Evolutionary conservation across 2,797 vertebrate species (phyloP).

Genomic region (Spea hammondii): DNA sequence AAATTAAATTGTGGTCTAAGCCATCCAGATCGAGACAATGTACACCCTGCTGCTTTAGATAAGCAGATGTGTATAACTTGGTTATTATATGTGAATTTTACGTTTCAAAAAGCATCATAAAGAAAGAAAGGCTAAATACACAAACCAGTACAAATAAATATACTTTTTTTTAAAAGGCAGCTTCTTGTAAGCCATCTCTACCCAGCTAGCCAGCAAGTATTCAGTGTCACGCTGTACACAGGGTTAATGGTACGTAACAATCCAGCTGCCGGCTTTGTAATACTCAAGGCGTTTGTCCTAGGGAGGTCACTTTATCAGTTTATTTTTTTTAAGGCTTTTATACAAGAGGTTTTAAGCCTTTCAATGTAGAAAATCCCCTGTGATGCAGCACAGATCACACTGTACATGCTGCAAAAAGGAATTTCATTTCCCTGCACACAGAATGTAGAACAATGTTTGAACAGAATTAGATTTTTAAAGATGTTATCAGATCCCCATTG

Average conservation of each 20-base stretch:
- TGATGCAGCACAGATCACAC: constrained; percentile 40
- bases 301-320: constrained; percentile 53
- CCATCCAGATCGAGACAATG: no score
- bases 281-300: constrained; percentile 49
- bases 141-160: no score
- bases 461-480: constrained; percentile 40
- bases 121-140: no score
- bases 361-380: constrained; percentile 48
- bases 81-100: no score
- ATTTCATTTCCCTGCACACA: constrained; percentile 35
- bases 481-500: constrained; percentile 26
- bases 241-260: constrained; percentile 50
- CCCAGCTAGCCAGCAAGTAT: no score
- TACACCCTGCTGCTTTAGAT: no score
- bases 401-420: constrained; percentile 42
- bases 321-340: constrained; percentile 45
- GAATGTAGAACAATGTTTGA: constrained; percentile 38
- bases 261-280: constrained; percentile 49
- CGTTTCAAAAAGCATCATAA: no score
- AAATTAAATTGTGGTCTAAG: no score
- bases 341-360: constrained; percentile 46
- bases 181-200: no score
- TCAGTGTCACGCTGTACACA: background rate
- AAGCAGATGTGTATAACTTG: no score
- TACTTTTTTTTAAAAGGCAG: no score